phyloP scores from a whole-genome alignment of 2,113 vertebrate genomes.

The Emydocephalus ijimae region DNA sequence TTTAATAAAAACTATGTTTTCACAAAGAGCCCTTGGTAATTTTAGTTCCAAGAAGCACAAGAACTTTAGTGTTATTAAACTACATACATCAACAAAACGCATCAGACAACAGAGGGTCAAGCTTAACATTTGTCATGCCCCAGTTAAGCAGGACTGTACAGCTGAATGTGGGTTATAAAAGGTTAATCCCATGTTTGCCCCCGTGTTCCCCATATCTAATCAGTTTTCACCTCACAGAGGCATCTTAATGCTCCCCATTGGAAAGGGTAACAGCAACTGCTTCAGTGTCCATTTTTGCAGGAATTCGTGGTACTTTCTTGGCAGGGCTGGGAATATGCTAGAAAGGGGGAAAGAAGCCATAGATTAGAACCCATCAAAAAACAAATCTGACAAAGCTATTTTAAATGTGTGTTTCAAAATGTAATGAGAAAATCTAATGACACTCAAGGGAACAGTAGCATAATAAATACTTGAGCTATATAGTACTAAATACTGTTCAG shows the following conservation, averaged over 20 bases:
- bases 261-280: slow-evolving; percentile 77
- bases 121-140: slow-evolving; percentile 53
- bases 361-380: slow-evolving; percentile 10
- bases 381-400: not conserved
- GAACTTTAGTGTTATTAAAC: slow-evolving; percentile 55
- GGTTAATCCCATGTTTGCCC: slow-evolving; percentile 57
- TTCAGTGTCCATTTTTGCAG: slow-evolving; percentile 73
- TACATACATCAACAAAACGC: slow-evolving; percentile 39
- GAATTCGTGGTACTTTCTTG: slow-evolving; percentile 96
- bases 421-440: not conserved
- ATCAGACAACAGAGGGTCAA: slow-evolving; percentile 49
- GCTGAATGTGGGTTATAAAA: slow-evolving; percentile 59
- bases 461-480: not conserved
- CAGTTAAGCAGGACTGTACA: slow-evolving; percentile 54
- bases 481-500: not conserved
- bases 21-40: slow-evolving; percentile 45
- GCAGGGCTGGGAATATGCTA: slow-evolving; percentile 93
- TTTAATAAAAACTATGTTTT: not conserved
- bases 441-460: not conserved
- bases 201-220: slow-evolving; percentile 54
- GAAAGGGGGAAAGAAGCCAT: slow-evolving; percentile 15
- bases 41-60: slow-evolving; percentile 48
- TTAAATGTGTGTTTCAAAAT: not conserved
- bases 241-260: slow-evolving; percentile 79
- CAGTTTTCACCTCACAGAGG: slow-evolving; percentile 66